phyloP scores from a whole-genome alignment of 2,113 vertebrate genomes.

The Eubucco bourcierii region DNA sequence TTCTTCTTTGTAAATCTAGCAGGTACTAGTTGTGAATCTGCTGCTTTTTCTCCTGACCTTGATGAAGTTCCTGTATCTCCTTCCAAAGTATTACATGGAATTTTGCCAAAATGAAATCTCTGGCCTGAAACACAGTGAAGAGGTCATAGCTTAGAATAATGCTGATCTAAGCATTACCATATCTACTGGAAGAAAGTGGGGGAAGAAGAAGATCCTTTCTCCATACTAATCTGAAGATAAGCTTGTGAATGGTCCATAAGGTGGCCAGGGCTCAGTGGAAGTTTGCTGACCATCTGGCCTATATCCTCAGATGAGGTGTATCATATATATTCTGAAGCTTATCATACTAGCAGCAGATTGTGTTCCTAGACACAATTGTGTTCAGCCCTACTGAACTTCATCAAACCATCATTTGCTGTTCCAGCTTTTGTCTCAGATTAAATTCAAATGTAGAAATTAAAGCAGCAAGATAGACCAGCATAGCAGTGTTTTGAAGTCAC shows the following conservation, averaged over 20 bases:
- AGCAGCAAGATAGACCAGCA: background rate
- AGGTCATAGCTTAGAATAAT: constrained; percentile 35
- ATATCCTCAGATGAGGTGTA: background rate
- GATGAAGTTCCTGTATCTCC: background rate
- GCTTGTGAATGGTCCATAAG: constrained; percentile 42
- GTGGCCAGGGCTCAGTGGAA: constrained; percentile 15
- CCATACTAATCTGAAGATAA: constrained; percentile 41
- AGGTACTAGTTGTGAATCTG: background rate
- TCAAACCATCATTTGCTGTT: constrained; percentile 14
- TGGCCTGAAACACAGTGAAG: background rate
- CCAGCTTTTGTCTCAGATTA: constrained; percentile 3
- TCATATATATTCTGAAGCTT: background rate
- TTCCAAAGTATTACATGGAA: background rate
- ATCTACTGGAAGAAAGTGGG: constrained; percentile 11
- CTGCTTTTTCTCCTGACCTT: background rate
- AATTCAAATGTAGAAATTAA: background rate
- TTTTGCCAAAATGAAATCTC: constrained; percentile 24
- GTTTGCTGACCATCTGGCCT: constrained; percentile 49
- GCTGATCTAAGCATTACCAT: background rate
- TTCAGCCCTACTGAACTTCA: constrained; percentile 29
- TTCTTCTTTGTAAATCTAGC: background rate
- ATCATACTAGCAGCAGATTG: background rate
- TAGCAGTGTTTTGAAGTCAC: background rate
- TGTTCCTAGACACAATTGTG: background rate
- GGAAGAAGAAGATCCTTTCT: background rate